Evolutionary conservation across 2,113 vertebrate species (phyloP), one percentile per base, ranked within the genome.

Genomic region (Gopherus flavomarginatus): DNA sequence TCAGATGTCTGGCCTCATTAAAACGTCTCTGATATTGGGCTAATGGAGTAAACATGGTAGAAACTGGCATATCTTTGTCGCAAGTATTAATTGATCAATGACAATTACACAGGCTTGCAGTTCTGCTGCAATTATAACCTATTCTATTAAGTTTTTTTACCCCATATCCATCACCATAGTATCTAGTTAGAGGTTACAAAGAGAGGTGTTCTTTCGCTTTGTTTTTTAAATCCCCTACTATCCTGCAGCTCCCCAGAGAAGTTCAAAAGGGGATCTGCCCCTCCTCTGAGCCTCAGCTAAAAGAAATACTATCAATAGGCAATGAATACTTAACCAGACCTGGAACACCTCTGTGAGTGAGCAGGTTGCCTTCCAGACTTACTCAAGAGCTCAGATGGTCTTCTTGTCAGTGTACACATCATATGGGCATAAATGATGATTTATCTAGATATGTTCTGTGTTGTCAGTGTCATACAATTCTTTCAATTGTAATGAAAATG

Each of bases 31-130:
- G 3, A 22, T 5, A 12, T 8, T 85, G 50, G 50, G 19, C 10
- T 42, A 77, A 78, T 77, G 65, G 52, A 56, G 10, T 0, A 0
- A n/a, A 69, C 10, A 1, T n/a, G 1, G 0, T n/a, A 50, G 38
- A 42, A 47, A 44, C 38, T 19, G 27, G 14, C 22, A 11, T 11
- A 44, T 13, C 11, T 69, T 29, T 77, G 38, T 44, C 38, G 44
- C 6, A 6, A 6, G 42, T 42, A 44, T 77, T 24, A 44, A 44
- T n/a, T 77, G 72, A 85, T 89, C 3, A 26, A 69, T 75, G 59
- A 38, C 13, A 2, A 77, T n/a, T n/a, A 44, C 31, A 1, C 5
- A 8, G 38, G 65, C 54, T 79, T 72, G 57, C 19, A 72, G 84
- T 31, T 81, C 31, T 77, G 50, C 16, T 62, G n/a, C 4, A 35